Base-by-base conservation (phyloP, 2,888 invertebrate species). In the Nesidiocoris tenuis region DNA sequence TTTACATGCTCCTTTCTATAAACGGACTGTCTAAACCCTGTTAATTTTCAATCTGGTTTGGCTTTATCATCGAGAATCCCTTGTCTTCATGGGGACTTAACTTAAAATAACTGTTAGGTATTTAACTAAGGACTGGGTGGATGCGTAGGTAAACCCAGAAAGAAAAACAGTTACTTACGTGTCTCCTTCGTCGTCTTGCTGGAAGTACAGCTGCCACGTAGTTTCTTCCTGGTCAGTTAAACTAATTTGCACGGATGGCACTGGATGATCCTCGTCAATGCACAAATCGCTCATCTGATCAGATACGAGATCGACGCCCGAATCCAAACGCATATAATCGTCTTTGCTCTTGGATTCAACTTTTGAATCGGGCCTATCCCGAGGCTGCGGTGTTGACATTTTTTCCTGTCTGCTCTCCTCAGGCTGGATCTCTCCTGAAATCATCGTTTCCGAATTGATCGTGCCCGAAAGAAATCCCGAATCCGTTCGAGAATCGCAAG, bases 181-280 rank as follows among this genome's bases (percentile, higher is more conserved):
- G 84, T 95, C 94, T 80, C 94, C 95, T 81, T 93, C 93, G 79
- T 91, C 89, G 83, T 94, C 91, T 81, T 92, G 93, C 79, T 89
- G 87, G 83, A 90, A 93, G 80, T 90, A 90, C 80, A 88, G 84
- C 81, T 89, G 87, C 87, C 91, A 89, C 67, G 88, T 85, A 79
- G 75, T 55, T 12, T 61, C 63, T 17, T 61, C 54, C 16, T 39
- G 18, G 17, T 68, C 65, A 54, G 59, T 56, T 17, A 66, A 67
- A 59, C 25, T 39, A 16, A 23, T 24, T 67, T 61, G 64, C 17
- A 56, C 22, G 19, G 54, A 21, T 5, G 67, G 57, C 16, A 61
- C 9, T 57, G 56, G 56, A 18, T 61, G 75, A 18, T 77, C 74
- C 84, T 85, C 75, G 1, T 79, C 78, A 18, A 88, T 81, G 80